Percentiles rank a stretch among this genome's conserved stretches.
phyloP scores from a whole-genome alignment of 2,797 vertebrate species.

The Sebastes oblongus region DNA sequence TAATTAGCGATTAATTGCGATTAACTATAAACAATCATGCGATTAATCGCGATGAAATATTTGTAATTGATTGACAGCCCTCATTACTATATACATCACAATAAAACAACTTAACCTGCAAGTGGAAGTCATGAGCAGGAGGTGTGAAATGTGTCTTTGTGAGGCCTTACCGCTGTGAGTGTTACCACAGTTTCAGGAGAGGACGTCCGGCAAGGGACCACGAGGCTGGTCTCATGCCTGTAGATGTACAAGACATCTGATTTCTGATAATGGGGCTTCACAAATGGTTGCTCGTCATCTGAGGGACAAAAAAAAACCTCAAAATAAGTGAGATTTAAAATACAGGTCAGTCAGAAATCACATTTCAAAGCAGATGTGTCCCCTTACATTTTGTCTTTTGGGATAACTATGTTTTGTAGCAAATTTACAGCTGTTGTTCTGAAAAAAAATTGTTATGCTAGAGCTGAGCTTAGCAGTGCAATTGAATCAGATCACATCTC shows the following conservation, averaged over 20 bases:
- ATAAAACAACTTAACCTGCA: neutral
- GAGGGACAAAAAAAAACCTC: neutral
- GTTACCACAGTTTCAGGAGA: conserved; percentile 80
- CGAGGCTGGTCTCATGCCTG: conserved; percentile 58
- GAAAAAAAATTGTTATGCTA: neutral
- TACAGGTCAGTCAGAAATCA: conserved; percentile 1
- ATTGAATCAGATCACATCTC: conserved; percentile 39
- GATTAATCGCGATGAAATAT: neutral
- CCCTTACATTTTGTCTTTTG: conserved; percentile 4
- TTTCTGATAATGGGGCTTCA: conserved; percentile 35
- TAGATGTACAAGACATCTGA: conserved; percentile 38
- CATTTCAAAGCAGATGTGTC: conserved; percentile 20
- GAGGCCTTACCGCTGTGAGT: conserved; percentile 80
- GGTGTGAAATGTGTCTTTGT: neutral
- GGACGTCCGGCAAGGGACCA: conserved; percentile 88
- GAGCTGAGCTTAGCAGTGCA: conserved; percentile 6
- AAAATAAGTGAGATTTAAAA: conserved; percentile 19
- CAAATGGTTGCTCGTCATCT: conserved; percentile 87
- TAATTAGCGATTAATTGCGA: neutral
- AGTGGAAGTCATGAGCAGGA: neutral
- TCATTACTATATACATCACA: neutral
- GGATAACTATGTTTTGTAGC: conserved; percentile 12
- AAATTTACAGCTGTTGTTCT: conserved; percentile 21
- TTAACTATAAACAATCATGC: neutral
- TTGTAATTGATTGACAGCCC: no score